Evolutionary conservation across 2,888 invertebrate genomes (phyloP).

Genomic region (Nephrotoma appendiculata): DNA sequence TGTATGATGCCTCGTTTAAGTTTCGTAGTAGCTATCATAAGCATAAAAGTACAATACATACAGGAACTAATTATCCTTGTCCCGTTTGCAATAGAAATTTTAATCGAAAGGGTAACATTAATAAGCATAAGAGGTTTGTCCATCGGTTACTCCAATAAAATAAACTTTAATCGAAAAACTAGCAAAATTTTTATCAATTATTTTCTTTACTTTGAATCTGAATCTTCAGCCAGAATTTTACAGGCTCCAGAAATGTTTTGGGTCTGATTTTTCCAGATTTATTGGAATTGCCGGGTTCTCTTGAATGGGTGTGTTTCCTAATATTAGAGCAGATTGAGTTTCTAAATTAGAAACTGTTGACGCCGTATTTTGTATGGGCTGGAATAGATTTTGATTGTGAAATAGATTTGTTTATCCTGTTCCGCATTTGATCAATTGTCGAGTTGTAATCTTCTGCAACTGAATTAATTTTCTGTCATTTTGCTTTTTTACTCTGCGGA

Average conservation of each 20-base stretch:
- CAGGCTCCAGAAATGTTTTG: conserved; percentile 50
- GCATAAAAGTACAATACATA: conserved; percentile 46
- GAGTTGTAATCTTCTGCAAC: not conserved
- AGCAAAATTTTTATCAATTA: not conserved
- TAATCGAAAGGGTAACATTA: no score
- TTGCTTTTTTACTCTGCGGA: not conserved
- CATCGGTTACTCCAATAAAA: no score
- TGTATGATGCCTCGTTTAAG: conserved; percentile 46
- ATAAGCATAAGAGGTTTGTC: no score
- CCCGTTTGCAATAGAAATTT: conserved; percentile 40
- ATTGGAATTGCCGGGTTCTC: not conserved
- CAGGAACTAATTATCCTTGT: conserved; percentile 37
- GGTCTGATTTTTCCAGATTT: conserved; percentile 15
- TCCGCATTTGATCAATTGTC: not conserved
- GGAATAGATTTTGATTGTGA: not conserved
- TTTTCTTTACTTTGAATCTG: conserved; percentile 34
- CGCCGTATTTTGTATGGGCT: not conserved
- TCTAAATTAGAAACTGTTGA: no score
- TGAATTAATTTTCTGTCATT: not conserved
- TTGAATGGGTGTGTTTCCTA: not conserved
- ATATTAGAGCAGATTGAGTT: no score
- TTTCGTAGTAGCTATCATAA: conserved; percentile 48
- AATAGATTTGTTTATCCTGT: no score
- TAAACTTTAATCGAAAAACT: conserved; percentile 38
- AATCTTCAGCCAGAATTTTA: conserved; percentile 51